phyloP scores from a whole-genome alignment of 2,797 vertebrate genomes.

The Bradypus variegatus region DNA sequence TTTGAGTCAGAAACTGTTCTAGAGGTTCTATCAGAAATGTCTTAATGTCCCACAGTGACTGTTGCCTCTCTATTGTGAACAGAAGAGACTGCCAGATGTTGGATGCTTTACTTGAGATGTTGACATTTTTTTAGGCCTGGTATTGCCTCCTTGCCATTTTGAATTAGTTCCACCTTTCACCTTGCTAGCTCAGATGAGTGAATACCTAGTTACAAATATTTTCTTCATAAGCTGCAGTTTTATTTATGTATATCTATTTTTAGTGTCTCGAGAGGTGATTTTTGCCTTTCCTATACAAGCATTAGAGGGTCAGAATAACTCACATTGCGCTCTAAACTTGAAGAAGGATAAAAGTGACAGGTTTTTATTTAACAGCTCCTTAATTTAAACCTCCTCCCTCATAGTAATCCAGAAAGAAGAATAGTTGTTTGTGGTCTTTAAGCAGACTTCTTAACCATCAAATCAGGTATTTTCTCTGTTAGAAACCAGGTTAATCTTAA shows the following conservation, averaged over 20 bases:
- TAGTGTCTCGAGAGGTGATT: slow-evolving; percentile 38
- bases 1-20: slow-evolving; percentile 49
- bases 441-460: not conserved
- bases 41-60: not conserved
- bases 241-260: slow-evolving; percentile 51
- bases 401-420: not conserved
- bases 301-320: not conserved
- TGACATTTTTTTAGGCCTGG: not conserved
- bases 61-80: not conserved
- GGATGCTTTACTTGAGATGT: not conserved
- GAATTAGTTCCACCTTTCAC: slow-evolving; percentile 21
- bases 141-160: slow-evolving; percentile 4
- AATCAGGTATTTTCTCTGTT: not conserved
- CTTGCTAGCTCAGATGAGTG: not conserved
- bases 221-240: slow-evolving; percentile 36
- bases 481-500: slow-evolving; percentile 3
- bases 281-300: slow-evolving; percentile 38
- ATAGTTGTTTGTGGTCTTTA: not conserved
- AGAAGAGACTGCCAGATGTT: not conserved
- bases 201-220: not conserved
- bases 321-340: not conserved
- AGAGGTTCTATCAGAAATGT: slow-evolving; percentile 36
- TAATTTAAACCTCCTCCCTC: not conserved
- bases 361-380: not conserved
- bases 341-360: slow-evolving; percentile 15